Evolutionary conservation across 2,797 vertebrate genomes (phyloP).

Genomic region (Hyperoplus immaculatus): DNA sequence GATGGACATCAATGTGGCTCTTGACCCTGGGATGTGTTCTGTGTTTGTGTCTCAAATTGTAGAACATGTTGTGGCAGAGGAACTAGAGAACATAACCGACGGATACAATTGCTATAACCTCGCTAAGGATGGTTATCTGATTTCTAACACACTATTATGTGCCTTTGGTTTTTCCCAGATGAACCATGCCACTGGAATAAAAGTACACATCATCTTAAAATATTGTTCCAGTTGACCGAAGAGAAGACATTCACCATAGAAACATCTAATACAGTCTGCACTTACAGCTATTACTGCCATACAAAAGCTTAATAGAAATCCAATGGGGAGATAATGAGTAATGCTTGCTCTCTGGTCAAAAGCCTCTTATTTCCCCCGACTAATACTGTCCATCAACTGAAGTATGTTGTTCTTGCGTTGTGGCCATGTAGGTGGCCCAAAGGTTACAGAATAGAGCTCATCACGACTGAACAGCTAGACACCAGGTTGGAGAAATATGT

Average conservation of each 20-base stretch:
- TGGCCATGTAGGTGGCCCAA: not conserved
- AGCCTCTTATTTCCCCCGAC: not conserved
- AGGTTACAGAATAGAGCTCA: constrained; percentile 3
- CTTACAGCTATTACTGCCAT: not conserved
- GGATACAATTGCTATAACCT: not conserved
- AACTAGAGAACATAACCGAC: constrained; percentile 4
- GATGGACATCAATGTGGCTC: not conserved
- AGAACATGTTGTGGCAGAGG: not conserved
- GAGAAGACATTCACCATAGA: not conserved
- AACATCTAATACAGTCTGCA: not conserved
- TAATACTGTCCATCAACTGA: not conserved
- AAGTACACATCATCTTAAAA: constrained; percentile 20
- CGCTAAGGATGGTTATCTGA: not conserved
- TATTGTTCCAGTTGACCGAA: not conserved
- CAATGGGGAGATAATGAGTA: constrained; percentile 5
- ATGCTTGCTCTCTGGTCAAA: not conserved
- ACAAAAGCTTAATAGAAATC: not conserved
- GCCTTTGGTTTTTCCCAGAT: constrained; percentile 20
- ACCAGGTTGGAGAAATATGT: constrained; percentile 16
- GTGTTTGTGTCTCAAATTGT: not conserved
- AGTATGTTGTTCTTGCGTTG: not conserved
- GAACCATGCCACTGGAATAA: constrained; percentile 1
- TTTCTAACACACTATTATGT: not conserved
- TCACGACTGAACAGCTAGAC: constrained; percentile 5
- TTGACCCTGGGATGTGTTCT: constrained; percentile 6